Percentiles rank a stretch among this genome's conserved stretches.
These are phyloP conservation scores for Noctuana brunneofusca DNA, from an alignment of 2,888 invertebrate genomes.

Conservation along the genomic window DNA sequence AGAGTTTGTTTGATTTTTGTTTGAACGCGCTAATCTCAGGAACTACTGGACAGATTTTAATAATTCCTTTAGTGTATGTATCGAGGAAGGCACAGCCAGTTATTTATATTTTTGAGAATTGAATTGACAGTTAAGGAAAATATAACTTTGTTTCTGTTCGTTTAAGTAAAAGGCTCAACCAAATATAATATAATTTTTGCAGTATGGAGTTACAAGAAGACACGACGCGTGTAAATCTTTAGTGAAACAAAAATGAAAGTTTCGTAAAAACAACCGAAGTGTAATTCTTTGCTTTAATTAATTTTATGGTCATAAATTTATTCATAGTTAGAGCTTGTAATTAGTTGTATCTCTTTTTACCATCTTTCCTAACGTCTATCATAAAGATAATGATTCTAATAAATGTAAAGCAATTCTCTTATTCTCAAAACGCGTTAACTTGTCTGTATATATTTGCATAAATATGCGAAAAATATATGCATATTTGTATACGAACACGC, in stretches of 20 bases:
- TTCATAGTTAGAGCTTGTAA: not conserved
- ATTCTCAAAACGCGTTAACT: not conserved
- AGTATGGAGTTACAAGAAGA: too few species aligned
- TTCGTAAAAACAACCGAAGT: not conserved
- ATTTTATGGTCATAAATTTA: not conserved
- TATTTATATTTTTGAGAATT: too few species aligned
- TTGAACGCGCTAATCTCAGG: too few species aligned
- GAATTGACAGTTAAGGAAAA: too few species aligned
- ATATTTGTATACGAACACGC: not conserved
- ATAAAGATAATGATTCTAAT: not conserved
- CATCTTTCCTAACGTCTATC: not conserved
- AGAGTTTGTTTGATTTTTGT: too few species aligned
- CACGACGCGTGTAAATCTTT: not conserved
- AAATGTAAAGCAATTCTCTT: not conserved
- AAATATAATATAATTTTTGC: too few species aligned
- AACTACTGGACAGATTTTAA: too few species aligned
- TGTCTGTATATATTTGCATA: constrained; percentile 4
- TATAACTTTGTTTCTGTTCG: too few species aligned
- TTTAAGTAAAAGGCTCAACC: too few species aligned
- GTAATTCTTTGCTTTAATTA: not conserved
- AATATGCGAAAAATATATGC: constrained; percentile 3
- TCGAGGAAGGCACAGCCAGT: too few species aligned
- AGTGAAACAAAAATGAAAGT: not conserved
- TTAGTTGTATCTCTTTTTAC: constrained; percentile 1
- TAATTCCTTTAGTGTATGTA: too few species aligned